These are phyloP conservation scores for Girardia tigrina DNA, from an alignment of 2,888 invertebrate species.

Conservation along the genomic window DNA sequence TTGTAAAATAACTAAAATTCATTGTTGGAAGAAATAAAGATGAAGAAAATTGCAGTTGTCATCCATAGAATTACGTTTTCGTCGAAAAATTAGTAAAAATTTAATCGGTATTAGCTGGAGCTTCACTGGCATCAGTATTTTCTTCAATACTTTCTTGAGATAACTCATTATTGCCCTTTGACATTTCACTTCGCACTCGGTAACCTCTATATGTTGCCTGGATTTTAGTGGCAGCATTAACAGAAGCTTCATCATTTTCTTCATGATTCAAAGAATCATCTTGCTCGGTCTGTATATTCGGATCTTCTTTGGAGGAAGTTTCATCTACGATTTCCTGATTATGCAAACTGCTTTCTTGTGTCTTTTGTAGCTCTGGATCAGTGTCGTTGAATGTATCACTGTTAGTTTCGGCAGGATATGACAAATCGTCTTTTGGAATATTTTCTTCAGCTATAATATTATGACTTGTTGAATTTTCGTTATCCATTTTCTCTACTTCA, in stretches of 20 bases:
- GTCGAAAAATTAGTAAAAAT: background rate
- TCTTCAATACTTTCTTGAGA: background rate
- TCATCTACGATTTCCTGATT: background rate
- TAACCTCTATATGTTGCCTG: background rate
- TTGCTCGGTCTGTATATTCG: background rate
- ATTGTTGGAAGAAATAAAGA: background rate
- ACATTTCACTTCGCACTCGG: background rate
- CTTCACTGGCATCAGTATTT: background rate
- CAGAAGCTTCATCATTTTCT: background rate
- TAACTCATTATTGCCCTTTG: background rate
- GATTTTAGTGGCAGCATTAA: background rate
- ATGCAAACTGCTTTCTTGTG: background rate
- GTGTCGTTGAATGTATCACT: too few species aligned
- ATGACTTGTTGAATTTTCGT: background rate
- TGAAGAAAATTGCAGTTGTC: background rate
- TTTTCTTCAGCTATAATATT: background rate
- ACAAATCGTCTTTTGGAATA: background rate
- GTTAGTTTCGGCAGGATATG: too few species aligned
- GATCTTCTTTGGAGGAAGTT: background rate
- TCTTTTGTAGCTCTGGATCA: background rate
- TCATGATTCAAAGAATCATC: background rate
- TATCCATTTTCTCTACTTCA: too few species aligned
- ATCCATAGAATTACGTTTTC: background rate
- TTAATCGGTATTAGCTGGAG: background rate
- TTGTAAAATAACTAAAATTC: slow-evolving; percentile 13